Percentiles rank a stretch among this genome's conserved stretches.
Conservation (phyloP, 2,888 invertebrate genomes). For the Morpho deidamia region DNA sequence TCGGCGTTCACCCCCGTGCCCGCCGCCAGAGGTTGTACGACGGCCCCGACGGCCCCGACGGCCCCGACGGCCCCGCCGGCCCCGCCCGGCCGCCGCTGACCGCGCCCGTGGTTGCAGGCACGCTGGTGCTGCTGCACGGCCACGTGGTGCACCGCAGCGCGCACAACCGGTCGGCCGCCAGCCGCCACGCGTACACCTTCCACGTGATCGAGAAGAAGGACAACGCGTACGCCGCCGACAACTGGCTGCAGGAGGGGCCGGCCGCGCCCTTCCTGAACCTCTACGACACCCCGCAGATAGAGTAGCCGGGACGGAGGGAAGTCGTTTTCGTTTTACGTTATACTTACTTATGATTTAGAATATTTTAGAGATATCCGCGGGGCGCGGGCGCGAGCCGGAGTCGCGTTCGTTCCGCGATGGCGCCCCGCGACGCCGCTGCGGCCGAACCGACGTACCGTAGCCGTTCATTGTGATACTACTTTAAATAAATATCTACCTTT, state of each 20-base stretch:
- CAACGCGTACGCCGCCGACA: slow-evolving; percentile 86
- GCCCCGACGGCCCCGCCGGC: too few species aligned
- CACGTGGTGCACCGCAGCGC: slow-evolving; percentile 96
- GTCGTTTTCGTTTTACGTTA: too few species aligned
- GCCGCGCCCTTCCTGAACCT: slow-evolving; percentile 84
- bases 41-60: too few species aligned
- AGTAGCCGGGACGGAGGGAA: not conserved
- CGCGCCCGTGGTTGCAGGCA: slow-evolving; percentile 75
- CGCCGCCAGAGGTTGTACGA: slow-evolving; percentile 86
- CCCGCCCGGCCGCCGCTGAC: too few species aligned
- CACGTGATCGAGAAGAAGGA: slow-evolving; percentile 91
- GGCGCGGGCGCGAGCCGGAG: too few species aligned
- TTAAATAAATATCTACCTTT: too few species aligned
- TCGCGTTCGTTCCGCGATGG: too few species aligned
- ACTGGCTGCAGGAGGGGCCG: slow-evolving; percentile 91
- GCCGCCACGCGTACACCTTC: slow-evolving; percentile 97
- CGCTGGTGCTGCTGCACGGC: slow-evolving; percentile 93
- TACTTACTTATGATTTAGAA: too few species aligned
- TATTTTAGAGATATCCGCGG: too few species aligned
- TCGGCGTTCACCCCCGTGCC: slow-evolving; percentile 87
- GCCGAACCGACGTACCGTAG: too few species aligned
- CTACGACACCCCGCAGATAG: slow-evolving; percentile 74
- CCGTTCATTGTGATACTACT: too few species aligned
- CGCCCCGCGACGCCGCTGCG: too few species aligned
- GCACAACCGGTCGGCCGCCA: slow-evolving; percentile 86